Conservation (phyloP, 1,140 invertebrate genomes). For the Drosophila takahashii region DNA sequence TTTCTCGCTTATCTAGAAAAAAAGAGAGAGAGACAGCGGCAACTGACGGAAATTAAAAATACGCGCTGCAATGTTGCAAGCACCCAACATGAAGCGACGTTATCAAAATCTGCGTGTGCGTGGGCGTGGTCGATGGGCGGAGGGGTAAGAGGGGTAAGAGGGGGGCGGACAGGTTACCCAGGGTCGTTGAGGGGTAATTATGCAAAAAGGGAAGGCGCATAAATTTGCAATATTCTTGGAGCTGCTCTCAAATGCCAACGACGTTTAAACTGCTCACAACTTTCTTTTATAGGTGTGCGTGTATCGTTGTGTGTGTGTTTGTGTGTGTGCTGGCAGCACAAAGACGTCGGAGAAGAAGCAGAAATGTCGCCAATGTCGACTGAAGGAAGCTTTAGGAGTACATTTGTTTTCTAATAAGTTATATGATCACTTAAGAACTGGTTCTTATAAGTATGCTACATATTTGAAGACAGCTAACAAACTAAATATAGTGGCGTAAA, state of each 20-base stretch:
- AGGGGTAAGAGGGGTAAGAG: neutral
- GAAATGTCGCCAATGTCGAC: constrained; percentile 36
- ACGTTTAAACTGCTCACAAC: constrained; percentile 77
- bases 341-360: constrained; percentile 10
- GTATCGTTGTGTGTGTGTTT: neutral
- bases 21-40: constrained; percentile 38
- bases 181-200: constrained; percentile 78
- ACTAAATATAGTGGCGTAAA: neutral
- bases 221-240: constrained; percentile 82
- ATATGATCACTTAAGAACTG: neutral
- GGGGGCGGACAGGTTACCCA: constrained; percentile 4
- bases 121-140: constrained; percentile 25
- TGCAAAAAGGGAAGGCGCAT: constrained; percentile 80
- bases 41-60: constrained; percentile 82
- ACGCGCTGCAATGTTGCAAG: constrained; percentile 82
- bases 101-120: constrained; percentile 80
- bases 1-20: constrained; percentile 72
- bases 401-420: neutral
- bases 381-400: constrained; percentile 13
- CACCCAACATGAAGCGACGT: constrained; percentile 68
- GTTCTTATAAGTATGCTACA: constrained; percentile 2
- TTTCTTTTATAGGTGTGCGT: constrained; percentile 51
- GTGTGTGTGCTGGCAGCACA: constrained; percentile 3
- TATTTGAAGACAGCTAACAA: neutral
- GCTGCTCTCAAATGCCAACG: constrained; percentile 78